Evolutionary conservation across 2,888 invertebrate genomes (phyloP).

Genomic region (Acrocera orbiculus): DNA sequence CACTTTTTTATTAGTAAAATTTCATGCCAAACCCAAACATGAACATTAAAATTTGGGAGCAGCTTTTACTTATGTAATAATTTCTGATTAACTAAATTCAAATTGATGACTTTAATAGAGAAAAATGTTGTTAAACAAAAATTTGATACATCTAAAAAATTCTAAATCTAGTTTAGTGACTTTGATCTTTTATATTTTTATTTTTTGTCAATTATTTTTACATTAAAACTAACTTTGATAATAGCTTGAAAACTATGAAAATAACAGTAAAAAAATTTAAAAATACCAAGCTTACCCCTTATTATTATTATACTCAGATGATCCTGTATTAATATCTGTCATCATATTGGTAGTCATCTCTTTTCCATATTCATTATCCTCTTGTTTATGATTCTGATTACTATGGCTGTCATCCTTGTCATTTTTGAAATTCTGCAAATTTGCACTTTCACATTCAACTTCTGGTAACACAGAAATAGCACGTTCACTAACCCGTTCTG

Average conservation of each 20-base stretch:
- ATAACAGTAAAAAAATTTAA: no score
- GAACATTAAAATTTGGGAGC: no score
- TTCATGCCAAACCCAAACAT: no score
- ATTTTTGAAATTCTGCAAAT: slow-evolving; percentile 23
- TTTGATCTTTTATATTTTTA: no score
- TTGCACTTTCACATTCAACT: slow-evolving; percentile 42
- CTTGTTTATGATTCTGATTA: not conserved
- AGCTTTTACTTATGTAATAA: no score
- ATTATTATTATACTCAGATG: slow-evolving; percentile 15
- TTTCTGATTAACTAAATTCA: no score
- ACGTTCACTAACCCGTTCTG: slow-evolving; percentile 29
- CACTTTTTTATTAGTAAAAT: no score
- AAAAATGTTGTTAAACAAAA: no score
- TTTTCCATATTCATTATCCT: not conserved
- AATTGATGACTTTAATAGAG: no score
- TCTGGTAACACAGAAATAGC: slow-evolving; percentile 40
- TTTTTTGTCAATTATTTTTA: no score
- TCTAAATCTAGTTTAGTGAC: no score
- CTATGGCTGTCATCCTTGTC: not conserved
- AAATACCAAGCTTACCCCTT: not conserved
- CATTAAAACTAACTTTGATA: not conserved
- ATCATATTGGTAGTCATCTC: slow-evolving; percentile 23
- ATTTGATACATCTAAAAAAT: no score
- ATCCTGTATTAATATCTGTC: not conserved
- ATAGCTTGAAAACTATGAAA: not conserved